A percentile compares a stretch with the other conserved stretches of the same genome.
Evolutionary conservation across 1,140 invertebrate species (phyloP).

Genomic region (Druon quercuslanigerum): DNA sequence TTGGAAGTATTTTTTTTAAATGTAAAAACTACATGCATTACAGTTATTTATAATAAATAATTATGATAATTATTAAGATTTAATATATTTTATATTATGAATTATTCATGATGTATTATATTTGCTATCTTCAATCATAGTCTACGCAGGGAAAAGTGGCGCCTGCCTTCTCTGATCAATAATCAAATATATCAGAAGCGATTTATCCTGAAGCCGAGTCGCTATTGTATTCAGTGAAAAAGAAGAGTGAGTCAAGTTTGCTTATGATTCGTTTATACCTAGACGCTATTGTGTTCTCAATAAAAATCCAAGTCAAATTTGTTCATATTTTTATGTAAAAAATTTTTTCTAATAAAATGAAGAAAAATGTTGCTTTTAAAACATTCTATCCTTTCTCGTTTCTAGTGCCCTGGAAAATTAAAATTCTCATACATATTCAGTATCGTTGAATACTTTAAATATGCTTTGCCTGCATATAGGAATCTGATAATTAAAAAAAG

Average conservation of each 20-base stretch:
- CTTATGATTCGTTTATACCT: neutral
- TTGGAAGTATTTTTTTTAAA: no score
- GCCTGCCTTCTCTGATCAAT: neutral
- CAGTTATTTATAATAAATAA: no score
- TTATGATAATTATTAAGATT: no score
- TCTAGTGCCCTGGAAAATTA: neutral
- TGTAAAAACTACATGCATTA: no score
- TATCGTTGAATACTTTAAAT: no score
- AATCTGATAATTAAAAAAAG: no score
- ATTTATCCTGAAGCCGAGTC: neutral
- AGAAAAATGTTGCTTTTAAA: neutral
- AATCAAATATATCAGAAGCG: neutral
- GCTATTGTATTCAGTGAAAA: constrained; percentile 2
- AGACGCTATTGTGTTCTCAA: neutral
- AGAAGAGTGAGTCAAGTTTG: neutral
- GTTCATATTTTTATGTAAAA: neutral
- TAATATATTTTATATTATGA: no score
- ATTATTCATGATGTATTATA: neutral
- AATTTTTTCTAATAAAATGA: neutral
- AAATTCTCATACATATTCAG: neutral
- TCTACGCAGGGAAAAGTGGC: neutral
- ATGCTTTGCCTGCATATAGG: no score
- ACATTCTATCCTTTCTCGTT: neutral
- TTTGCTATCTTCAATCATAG: neutral
- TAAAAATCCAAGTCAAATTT: neutral